Conservation (phyloP, 2,797 vertebrate genomes). For the Falco novaeseelandiae region DNA sequence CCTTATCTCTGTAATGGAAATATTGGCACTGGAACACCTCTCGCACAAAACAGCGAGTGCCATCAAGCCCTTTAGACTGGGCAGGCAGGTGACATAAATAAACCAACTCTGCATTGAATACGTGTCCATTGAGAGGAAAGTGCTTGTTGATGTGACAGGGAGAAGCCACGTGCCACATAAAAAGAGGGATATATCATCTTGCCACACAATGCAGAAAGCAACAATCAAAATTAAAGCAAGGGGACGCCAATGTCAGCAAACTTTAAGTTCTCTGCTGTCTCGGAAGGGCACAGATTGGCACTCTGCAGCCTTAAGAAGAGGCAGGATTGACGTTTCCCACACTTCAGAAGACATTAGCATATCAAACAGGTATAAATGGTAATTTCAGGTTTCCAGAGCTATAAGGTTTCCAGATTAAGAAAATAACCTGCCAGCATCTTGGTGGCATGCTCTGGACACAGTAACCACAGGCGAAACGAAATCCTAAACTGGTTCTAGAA, state of each 20-base stretch:
- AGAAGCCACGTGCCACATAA: background rate
- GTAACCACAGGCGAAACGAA: background rate
- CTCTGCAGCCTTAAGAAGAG: background rate
- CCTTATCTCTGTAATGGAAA: constrained; percentile 24
- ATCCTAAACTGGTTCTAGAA: background rate
- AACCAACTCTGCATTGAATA: background rate
- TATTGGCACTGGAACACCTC: background rate
- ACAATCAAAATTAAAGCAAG: background rate
- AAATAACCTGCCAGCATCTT: background rate
- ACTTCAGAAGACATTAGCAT: background rate
- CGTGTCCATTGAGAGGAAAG: background rate
- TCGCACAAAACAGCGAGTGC: background rate
- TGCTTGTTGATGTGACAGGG: background rate
- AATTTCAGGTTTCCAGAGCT: background rate
- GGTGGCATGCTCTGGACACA: background rate
- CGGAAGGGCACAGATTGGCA: background rate
- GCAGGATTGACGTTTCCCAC: background rate
- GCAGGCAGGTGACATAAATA: constrained; percentile 10
- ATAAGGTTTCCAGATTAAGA: background rate
- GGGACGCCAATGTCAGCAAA: background rate
- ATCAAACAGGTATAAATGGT: background rate
- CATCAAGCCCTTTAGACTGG: background rate
- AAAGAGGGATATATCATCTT: background rate
- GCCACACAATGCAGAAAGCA: background rate
- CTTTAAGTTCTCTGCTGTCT: background rate